A percentile compares a stretch with the other conserved stretches of the same genome.
Conservation (phyloP, 2,888 invertebrate species). For the Athetis lepigone region DNA sequence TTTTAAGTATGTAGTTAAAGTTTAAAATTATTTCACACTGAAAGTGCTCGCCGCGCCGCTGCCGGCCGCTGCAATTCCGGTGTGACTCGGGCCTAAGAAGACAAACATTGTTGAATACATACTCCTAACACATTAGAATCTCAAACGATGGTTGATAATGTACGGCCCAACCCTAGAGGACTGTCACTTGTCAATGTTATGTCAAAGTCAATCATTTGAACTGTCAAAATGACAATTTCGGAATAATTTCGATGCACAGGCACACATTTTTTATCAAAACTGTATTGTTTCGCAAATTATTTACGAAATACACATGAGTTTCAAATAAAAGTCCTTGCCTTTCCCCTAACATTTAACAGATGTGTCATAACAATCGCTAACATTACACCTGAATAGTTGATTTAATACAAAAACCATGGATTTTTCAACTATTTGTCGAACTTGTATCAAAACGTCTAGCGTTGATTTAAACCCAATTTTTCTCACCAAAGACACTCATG, state of each 20-base stretch:
- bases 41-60: no score
- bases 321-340: not conserved
- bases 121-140: no score
- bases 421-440: conserved; percentile 41
- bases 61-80: no score
- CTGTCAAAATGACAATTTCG: not conserved
- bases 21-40: no score
- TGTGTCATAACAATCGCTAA: not conserved
- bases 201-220: no score
- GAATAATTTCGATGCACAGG: not conserved
- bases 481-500: conserved; percentile 11
- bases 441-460: conserved; percentile 18
- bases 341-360: not conserved
- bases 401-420: conserved; percentile 45
- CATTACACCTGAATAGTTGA: not conserved
- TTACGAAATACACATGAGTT: not conserved
- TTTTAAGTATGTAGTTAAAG: no score
- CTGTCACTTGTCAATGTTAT: no score
- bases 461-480: conserved; percentile 42
- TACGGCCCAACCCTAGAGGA: no score
- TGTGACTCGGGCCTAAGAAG: no score
- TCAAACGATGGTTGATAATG: no score
- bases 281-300: not conserved
- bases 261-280: not conserved
- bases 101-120: no score